Conservation (phyloP, 2,888 invertebrate genomes). For the Osedax fenrisi region DNA sequence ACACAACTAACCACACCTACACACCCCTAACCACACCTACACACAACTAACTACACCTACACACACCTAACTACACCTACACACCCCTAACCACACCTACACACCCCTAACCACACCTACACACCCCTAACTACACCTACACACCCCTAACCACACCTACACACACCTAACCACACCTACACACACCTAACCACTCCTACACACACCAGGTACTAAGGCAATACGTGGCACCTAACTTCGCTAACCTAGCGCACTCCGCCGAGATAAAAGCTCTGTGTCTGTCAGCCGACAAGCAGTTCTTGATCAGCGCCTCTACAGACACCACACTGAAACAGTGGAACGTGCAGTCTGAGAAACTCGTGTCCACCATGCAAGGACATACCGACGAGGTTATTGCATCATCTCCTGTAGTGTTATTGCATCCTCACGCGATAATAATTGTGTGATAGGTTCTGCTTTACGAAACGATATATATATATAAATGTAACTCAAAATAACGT, state of each 20-base stretch:
- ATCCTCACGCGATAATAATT: background rate
- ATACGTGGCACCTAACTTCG: constrained; percentile 12
- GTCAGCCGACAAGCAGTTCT: constrained; percentile 44
- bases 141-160: background rate
- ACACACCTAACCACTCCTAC: background rate
- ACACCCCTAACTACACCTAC: background rate
- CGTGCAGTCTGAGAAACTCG: constrained; percentile 45
- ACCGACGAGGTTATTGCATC: constrained; percentile 44
- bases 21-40: too few relatives aligned
- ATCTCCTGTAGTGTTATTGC: background rate
- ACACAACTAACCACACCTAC: too few relatives aligned
- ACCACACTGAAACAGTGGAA: constrained; percentile 49
- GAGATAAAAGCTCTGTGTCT: constrained; percentile 47
- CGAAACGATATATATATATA: too few relatives aligned
- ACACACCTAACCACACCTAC: background rate
- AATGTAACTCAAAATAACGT: too few relatives aligned
- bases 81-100: background rate
- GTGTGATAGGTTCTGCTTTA: too few relatives aligned
- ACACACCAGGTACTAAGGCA: constrained; percentile 23
- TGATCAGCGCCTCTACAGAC: constrained; percentile 49
- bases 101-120: background rate
- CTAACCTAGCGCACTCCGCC: constrained; percentile 41
- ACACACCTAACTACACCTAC: background rate
- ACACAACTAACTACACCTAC: background rate
- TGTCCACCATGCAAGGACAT: constrained; percentile 46